A percentile compares a stretch with the other conserved stretches of the same genome.
Evolutionary conservation across 2,113 vertebrate species (phyloP).

Genomic region (Gasterosteus nipponicus): DNA sequence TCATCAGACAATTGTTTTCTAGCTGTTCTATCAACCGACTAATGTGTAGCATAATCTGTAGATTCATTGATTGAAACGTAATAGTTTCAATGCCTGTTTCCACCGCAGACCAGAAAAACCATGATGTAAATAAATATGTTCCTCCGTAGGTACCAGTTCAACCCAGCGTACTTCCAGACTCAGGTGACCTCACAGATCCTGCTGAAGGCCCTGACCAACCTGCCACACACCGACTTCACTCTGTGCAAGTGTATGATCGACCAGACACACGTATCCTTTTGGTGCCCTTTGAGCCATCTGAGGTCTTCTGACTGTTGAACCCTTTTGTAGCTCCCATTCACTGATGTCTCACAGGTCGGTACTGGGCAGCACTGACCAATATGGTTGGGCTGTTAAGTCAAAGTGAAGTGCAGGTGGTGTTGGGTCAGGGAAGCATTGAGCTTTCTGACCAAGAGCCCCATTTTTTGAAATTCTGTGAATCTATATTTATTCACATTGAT

Average conservation of each 20-base stretch:
- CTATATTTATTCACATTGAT: neutral
- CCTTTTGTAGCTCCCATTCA: neutral
- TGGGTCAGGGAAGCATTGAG: neutral
- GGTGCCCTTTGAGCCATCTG: slow-evolving; percentile 19
- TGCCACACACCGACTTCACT: slow-evolving; percentile 96
- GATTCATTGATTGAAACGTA: no score
- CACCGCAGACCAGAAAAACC: neutral
- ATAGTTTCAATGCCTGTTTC: neutral
- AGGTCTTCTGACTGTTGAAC: neutral
- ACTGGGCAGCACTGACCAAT: neutral
- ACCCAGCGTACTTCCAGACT: slow-evolving; percentile 94
- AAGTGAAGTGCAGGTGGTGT: neutral
- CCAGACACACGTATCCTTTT: slow-evolving; percentile 92
- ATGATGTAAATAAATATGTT: neutral
- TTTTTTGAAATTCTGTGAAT: neutral
- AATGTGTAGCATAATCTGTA: no score
- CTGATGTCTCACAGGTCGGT: neutral
- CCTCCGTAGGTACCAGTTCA: slow-evolving; percentile 92
- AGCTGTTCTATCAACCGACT: no score
- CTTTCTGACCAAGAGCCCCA: neutral
- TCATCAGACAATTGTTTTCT: neutral
- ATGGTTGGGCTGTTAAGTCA: neutral
- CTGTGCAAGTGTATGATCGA: slow-evolving; percentile 98
- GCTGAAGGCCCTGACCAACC: slow-evolving; percentile 95
- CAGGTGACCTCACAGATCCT: slow-evolving; percentile 92